These are phyloP conservation scores for Heliopora coerulea DNA, from an alignment of 92 coral and sea anemone genomes.

Conservation along the genomic window DNA sequence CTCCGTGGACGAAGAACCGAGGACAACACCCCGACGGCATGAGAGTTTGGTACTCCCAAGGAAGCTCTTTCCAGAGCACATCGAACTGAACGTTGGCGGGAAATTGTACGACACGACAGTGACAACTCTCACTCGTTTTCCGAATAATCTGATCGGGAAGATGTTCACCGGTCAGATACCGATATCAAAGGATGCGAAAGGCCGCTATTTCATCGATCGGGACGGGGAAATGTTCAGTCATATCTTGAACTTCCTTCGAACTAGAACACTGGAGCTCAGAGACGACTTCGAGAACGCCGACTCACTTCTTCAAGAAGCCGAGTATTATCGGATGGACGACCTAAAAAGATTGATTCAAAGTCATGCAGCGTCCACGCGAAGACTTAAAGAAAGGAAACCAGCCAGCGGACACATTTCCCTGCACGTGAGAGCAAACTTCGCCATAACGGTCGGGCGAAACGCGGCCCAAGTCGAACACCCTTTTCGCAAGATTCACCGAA, in stretches of 20 bases:
- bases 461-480: conserved; percentile 83
- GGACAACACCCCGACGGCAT: not conserved
- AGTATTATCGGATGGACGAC: conserved; percentile 68
- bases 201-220: conserved; percentile 89
- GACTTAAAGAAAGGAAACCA: conserved; percentile 54
- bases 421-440: conserved; percentile 76
- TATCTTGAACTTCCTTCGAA: conserved; percentile 76
- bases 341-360: conserved; percentile 66
- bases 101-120: conserved; percentile 83
- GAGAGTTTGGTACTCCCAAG: conserved; percentile 41
- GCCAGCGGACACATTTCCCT: conserved; percentile 75
- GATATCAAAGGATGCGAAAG: conserved; percentile 65
- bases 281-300: conserved; percentile 76
- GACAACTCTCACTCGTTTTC: conserved; percentile 75
- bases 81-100: conserved; percentile 96
- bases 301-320: conserved; percentile 78
- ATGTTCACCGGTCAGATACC: conserved; percentile 72
- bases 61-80: conserved; percentile 85
- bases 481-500: conserved; percentile 84
- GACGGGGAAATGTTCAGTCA: conserved; percentile 85
- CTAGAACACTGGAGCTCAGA: conserved; percentile 63
- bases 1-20: not conserved
- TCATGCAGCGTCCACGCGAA: conserved; percentile 43
- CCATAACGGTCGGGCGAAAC: conserved; percentile 54
- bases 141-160: conserved; percentile 75